Evolutionary conservation across 2,888 invertebrate genomes (phyloP).

Genomic region (Eristalis arbustorum): DNA sequence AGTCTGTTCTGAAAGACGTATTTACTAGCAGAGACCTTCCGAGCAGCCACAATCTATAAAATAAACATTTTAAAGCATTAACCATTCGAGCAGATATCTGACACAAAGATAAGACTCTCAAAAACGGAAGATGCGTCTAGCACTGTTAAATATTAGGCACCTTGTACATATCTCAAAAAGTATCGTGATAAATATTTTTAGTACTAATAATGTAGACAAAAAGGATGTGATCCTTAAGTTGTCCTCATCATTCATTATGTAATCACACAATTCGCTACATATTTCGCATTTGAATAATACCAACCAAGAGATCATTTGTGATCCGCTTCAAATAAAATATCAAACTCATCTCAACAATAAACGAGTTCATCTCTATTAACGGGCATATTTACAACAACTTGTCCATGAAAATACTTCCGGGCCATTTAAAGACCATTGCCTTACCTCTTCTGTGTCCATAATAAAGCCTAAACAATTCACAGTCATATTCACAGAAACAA

Average conservation of each 20-base stretch:
- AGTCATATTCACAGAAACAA: not conserved
- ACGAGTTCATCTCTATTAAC: constrained; percentile 16
- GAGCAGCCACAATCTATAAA: no score
- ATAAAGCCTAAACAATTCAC: not conserved
- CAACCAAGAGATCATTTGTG: not conserved
- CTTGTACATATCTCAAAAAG: no score
- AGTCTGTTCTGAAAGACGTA: no score
- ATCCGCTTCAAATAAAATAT: not conserved
- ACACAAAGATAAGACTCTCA: no score
- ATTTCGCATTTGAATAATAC: not conserved
- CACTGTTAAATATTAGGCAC: no score
- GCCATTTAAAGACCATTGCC: constrained; percentile 46
- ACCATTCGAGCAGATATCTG: no score
- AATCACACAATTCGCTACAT: not conserved
- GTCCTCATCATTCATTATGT: not conserved
- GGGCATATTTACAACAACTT: constrained; percentile 46
- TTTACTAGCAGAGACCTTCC: no score
- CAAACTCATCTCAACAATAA: not conserved
- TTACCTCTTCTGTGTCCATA: constrained; percentile 6
- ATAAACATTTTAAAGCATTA: no score
- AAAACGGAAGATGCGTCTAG: no score
- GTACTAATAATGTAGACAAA: no score
- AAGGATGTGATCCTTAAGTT: not conserved
- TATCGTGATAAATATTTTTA: no score
- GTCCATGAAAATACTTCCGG: constrained; percentile 42